phyloP scores from a whole-genome alignment of 2,113 vertebrate genomes.

The Mormyrus lacerda region DNA sequence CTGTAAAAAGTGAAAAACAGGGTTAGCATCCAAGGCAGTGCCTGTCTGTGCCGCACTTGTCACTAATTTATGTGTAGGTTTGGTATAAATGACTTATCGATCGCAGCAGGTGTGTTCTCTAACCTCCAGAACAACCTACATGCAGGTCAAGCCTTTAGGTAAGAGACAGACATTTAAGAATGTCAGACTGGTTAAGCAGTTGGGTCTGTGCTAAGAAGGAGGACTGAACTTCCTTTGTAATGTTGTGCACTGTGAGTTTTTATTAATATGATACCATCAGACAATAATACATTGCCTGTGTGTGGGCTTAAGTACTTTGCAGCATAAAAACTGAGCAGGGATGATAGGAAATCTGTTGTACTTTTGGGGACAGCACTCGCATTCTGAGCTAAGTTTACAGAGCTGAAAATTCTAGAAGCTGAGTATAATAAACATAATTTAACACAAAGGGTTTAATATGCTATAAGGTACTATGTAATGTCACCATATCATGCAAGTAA shows the following conservation, averaged over 20 bases:
- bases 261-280: neutral
- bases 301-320: neutral
- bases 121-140: neutral
- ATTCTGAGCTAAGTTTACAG: neutral
- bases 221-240: neutral
- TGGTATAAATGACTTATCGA: constrained; percentile 7
- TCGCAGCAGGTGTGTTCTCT: neutral
- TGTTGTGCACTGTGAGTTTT: neutral
- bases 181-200: neutral
- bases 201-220: neutral
- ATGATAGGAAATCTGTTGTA: neutral
- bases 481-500: neutral
- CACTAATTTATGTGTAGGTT: constrained; percentile 1
- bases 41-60: neutral
- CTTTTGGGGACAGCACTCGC: neutral
- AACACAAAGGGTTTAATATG: neutral
- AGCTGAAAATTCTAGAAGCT: neutral
- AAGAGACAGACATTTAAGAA: neutral
- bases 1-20: neutral
- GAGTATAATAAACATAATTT: neutral
- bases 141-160: neutral
- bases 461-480: neutral
- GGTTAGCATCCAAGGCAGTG: neutral
- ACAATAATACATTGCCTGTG: neutral
- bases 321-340: neutral